These are phyloP conservation scores for Lasaia peninsularis DNA, from an alignment of 1,140 invertebrate genomes.

Conservation along the genomic window DNA sequence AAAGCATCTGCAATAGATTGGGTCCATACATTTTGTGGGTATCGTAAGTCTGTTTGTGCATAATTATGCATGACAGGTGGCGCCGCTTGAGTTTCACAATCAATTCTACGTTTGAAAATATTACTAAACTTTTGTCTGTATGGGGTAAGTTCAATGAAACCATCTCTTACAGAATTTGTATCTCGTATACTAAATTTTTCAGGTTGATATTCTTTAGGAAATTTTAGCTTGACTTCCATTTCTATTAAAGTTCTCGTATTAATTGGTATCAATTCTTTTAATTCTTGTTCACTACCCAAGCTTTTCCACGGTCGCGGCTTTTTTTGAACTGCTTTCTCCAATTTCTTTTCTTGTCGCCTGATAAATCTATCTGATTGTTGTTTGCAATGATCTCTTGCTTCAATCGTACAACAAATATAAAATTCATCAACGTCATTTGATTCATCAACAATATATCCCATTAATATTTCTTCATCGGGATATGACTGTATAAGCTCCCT, in stretches of 20 bases:
- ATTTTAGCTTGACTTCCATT: conserved; percentile 81
- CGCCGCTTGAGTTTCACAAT: conserved; percentile 75
- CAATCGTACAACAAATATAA: conserved; percentile 83
- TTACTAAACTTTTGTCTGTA: conserved; percentile 78
- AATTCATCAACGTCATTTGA: conserved; percentile 81
- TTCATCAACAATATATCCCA: conserved; percentile 83
- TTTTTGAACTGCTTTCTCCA: conserved; percentile 81
- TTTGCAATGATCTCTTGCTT: conserved; percentile 77
- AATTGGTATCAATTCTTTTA: conserved; percentile 75
- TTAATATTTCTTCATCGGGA: conserved; percentile 78
- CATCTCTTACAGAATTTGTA: conserved; percentile 79
- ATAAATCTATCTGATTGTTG: conserved; percentile 75
- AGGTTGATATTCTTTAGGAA: conserved; percentile 75
- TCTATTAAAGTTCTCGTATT: conserved; percentile 79
- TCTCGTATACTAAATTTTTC: conserved; percentile 71
- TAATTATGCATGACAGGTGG: conserved; percentile 57
- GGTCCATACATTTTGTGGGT: conserved; percentile 82
- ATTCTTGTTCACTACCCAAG: conserved; percentile 81
- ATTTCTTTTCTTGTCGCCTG: conserved; percentile 76
- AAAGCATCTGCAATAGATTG: conserved; percentile 78
- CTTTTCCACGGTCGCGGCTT: conserved; percentile 78
- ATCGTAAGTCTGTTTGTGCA: conserved; percentile 82
- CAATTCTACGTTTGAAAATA: conserved; percentile 77
- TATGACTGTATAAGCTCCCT: conserved; percentile 75
- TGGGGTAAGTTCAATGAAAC: conserved; percentile 81